A percentile compares a stretch with the other conserved stretches of the same genome.
Conservation (phyloP, 1,140 invertebrate species). For the Bombus sibiricus region DNA sequence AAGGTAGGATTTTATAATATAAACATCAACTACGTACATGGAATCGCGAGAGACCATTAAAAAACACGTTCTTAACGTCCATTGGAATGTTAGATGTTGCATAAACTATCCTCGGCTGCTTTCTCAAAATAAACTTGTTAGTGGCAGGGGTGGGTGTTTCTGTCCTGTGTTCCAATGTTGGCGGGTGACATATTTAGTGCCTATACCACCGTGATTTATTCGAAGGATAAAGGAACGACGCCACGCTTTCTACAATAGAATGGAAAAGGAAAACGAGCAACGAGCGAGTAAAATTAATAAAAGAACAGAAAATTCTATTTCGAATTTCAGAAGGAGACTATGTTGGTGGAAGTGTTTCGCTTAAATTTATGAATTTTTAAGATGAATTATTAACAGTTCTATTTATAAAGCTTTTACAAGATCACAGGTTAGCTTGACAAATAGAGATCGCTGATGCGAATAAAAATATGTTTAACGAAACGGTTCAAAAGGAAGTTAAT, state of each 20-base stretch:
- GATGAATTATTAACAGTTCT: background rate
- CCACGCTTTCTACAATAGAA: background rate
- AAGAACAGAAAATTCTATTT: background rate
- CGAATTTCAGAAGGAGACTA: background rate
- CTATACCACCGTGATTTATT: background rate
- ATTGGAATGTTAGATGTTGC: background rate
- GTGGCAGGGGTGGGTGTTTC: background rate
- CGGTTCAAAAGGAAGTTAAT: background rate
- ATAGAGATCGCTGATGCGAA: background rate
- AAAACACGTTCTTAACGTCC: background rate
- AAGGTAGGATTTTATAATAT: background rate
- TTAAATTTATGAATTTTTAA: background rate
- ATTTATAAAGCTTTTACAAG: background rate
- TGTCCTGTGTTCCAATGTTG: background rate
- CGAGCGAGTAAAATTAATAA: background rate
- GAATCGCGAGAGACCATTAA: background rate
- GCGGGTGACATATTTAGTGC: background rate
- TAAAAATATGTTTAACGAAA: background rate
- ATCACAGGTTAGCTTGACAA: background rate
- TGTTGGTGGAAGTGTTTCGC: background rate
- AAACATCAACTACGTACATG: background rate
- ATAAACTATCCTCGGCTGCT: background rate
- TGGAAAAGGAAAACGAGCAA: background rate
- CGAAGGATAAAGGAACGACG: background rate
- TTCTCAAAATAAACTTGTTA: conserved; percentile 6